Evolutionary conservation across 2,113 vertebrate genomes (phyloP).

Genomic region (Pygoscelis adeliae): DNA sequence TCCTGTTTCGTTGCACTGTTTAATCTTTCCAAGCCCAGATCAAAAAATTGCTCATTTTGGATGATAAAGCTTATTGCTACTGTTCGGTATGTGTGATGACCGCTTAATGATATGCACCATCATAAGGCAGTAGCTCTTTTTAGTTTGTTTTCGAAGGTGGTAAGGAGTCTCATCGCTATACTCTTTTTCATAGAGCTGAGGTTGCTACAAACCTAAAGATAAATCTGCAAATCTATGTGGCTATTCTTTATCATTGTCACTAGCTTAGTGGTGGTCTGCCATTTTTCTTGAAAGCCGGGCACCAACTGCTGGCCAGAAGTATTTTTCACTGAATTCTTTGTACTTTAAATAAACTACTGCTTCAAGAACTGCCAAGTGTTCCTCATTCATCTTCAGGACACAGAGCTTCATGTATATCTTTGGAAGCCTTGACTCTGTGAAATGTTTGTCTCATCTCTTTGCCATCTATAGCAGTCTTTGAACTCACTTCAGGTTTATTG

Average conservation of each 20-base stretch:
- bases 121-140: not conserved
- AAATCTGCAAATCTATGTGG: conserved; percentile 83
- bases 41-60: not conserved
- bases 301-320: conserved; percentile 88
- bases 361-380: conserved; percentile 81
- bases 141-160: conserved; percentile 9
- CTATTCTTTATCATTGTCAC: conserved; percentile 86
- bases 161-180: not conserved
- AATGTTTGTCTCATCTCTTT: conserved; percentile 59
- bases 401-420: conserved; percentile 51
- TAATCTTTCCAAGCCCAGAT: conserved; percentile 2
- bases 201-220: conserved; percentile 75
- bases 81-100: not conserved
- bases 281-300: conserved; percentile 84
- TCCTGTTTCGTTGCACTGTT: not conserved
- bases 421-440: conserved; percentile 57
- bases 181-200: conserved; percentile 44
- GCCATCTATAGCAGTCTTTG: conserved; percentile 54
- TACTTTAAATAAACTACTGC: conserved; percentile 91
- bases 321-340: conserved; percentile 88
- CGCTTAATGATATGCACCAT: not conserved
- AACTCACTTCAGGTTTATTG: conserved; percentile 63
- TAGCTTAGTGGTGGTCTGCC: conserved; percentile 82
- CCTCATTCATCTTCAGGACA: conserved; percentile 85
- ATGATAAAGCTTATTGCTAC: conserved; percentile 32